Evolutionary conservation across 2,888 invertebrate species (phyloP), one percentile per base, ranked within the genome.

Genomic region (Hartigia nigra): DNA sequence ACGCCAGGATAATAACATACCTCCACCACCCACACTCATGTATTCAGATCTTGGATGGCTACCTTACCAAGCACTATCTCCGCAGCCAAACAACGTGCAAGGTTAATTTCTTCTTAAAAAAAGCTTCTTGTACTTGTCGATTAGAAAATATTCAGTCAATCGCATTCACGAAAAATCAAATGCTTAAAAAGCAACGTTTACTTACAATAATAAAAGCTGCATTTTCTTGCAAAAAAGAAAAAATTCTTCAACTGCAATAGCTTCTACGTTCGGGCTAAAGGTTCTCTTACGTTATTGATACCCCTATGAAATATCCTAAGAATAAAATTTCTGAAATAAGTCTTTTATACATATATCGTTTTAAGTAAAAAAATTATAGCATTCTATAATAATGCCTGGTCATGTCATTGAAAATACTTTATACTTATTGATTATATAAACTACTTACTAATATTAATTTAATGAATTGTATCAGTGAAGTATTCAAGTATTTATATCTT

Each of bases 1-100:
- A 84, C 93, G 94, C 81, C 94, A 94, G 81, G 92, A 93, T 83
- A 92, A 93, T 84, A 93, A 90, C 82, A 91, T 93, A 75, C 92
- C 93, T 36, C 92, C 93, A 84, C 92, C 93, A 74, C 90, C 92
- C 69, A 93, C 93, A 80, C 88, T 94, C 82, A 91, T 93, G 85
- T 93, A 93, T 84, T 93, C 93, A 70, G 94, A 94, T 85, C 89
- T 94, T 79, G 93, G 93, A 77, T 94, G 94, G 94, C 92, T 93
- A 69, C 89, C 90, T 14, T 91, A 89, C 83, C 88, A 89, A 55
- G 86, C 87, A 76, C 81, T 91, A 37, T 83, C 90, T 0, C 81
- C 87, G 12, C 89, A 90, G 78, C 83, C 90, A 72, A 88, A 84
- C 74, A 87, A 84, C 79, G 84, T 87, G 36, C 86, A 89, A 87